phyloP scores from a whole-genome alignment of 2,797 vertebrate genomes.

The Notamacropus eugenii region DNA sequence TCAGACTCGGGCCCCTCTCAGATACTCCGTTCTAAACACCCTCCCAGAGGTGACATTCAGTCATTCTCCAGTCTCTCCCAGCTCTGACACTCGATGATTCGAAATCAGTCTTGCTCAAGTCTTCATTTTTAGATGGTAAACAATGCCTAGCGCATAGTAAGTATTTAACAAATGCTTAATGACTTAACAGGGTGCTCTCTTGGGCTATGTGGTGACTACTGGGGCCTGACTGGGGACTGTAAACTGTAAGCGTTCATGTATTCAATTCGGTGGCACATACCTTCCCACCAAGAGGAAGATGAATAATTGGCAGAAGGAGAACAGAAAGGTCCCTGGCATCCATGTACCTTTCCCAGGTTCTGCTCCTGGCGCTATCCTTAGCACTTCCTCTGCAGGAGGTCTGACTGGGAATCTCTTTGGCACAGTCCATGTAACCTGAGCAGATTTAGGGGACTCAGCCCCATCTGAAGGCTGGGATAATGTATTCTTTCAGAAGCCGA shows the following conservation, averaged over 20 bases:
- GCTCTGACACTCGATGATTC: neutral
- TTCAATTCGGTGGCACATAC: constrained; percentile 56
- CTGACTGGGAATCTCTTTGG: constrained; percentile 83
- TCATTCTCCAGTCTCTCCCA: neutral
- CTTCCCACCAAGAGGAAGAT: constrained; percentile 72
- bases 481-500: constrained; percentile 84
- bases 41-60: neutral
- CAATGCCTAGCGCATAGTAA: neutral
- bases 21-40: neutral
- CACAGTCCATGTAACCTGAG: constrained; percentile 82
- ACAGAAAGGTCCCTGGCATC: constrained; percentile 48
- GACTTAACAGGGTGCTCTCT: neutral
- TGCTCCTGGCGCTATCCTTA: constrained; percentile 73
- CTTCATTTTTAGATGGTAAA: neutral
- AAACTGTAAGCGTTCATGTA: constrained; percentile 57
- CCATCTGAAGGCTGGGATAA: constrained; percentile 84
- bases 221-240: neutral
- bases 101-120: constrained; percentile 52
- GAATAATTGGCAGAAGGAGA: constrained; percentile 78
- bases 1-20: neutral
- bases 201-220: neutral
- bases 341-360: constrained; percentile 78
- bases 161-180: neutral
- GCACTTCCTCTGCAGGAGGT: constrained; percentile 80
- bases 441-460: constrained; percentile 83